phyloP scores from a whole-genome alignment of 2,888 invertebrate genomes.

The Andrena hattorfiana region DNA sequence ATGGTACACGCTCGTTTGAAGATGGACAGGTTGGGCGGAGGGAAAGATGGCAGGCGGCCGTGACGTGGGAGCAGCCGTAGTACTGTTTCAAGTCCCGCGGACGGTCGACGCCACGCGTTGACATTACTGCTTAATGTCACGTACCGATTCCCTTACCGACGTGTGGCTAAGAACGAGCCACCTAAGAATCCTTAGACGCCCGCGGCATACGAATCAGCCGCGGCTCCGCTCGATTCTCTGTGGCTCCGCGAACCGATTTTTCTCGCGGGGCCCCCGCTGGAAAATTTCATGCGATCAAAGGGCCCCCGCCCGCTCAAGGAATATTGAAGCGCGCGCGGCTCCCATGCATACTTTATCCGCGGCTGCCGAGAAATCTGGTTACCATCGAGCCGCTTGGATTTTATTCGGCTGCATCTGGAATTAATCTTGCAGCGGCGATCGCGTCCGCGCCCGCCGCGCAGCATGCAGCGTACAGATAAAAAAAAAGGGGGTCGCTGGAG shows the following conservation, averaged over 20 bases:
- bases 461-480: not conserved
- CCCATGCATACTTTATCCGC: constrained; percentile 24
- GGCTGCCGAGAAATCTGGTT: constrained; percentile 13
- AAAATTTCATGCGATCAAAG: constrained; percentile 48
- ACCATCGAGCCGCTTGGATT: constrained; percentile 11
- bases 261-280: constrained; percentile 18
- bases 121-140: constrained; percentile 75
- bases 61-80: constrained; percentile 61
- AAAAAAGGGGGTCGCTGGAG: not conserved
- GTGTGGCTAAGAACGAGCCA: constrained; percentile 69
- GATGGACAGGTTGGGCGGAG: constrained; percentile 39
- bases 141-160: constrained; percentile 73
- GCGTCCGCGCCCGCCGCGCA: not conserved
- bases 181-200: constrained; percentile 64
- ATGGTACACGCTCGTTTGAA: constrained; percentile 62
- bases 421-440: constrained; percentile 30
- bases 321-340: constrained; percentile 24
- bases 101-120: constrained; percentile 64
- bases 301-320: constrained; percentile 19
- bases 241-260: constrained; percentile 56
- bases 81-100: constrained; percentile 70
- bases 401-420: constrained; percentile 15
- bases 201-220: constrained; percentile 64
- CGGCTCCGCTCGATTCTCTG: constrained; percentile 55
- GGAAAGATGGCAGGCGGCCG: constrained; percentile 27